These are phyloP conservation scores for Pachycephala philippinensis DNA, from an alignment of 2,113 vertebrate genomes.

Conservation along the genomic window DNA sequence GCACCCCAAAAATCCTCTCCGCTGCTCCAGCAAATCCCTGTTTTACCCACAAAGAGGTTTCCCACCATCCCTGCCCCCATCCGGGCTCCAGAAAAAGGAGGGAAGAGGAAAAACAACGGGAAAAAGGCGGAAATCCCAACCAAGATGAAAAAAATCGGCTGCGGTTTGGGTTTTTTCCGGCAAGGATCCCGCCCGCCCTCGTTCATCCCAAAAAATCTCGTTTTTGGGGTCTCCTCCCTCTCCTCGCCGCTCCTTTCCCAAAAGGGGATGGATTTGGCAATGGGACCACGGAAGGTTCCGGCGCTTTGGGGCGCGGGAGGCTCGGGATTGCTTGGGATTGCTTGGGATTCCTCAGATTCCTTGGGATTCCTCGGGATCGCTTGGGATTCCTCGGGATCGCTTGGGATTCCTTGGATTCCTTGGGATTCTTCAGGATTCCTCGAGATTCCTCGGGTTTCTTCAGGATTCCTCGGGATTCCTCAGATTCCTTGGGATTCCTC, in stretches of 20 bases:
- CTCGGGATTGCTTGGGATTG: neutral
- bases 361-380: neutral
- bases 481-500: too few relatives aligned
- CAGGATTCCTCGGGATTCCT: too few relatives aligned
- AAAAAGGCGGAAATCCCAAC: neutral
- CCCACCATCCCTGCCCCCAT: neutral
- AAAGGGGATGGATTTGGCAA: neutral
- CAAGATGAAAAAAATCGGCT: neutral
- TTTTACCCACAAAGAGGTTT: accelerated
- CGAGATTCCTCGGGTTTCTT: neutral
- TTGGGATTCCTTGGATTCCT: too few relatives aligned
- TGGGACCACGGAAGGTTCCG: neutral
- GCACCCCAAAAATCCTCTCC: neutral
- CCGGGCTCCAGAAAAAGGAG: neutral
- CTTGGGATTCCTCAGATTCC: neutral
- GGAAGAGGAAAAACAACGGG: neutral
- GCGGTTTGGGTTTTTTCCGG: neutral
- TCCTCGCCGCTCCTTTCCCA: neutral
- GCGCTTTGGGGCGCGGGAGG: neutral
- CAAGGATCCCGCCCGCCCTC: neutral
- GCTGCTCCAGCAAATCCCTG: neutral
- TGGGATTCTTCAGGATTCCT: neutral
- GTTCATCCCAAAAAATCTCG: neutral
- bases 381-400: too few relatives aligned
- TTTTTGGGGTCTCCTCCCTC: neutral